Conservation (phyloP, 2,113 vertebrate species). For the Oncorhynchus tshawytscha region DNA sequence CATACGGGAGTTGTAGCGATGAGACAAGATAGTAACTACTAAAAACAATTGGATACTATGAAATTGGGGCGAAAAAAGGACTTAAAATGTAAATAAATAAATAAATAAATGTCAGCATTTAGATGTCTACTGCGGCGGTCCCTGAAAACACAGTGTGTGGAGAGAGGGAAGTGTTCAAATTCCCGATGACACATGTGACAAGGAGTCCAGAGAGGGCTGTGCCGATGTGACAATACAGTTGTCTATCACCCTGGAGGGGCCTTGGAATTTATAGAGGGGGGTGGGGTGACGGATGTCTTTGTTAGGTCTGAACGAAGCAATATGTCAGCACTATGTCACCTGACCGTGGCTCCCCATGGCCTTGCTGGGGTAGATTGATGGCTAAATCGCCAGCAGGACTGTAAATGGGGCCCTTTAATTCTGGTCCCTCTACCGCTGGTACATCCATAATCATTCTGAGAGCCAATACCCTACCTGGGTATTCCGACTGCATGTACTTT, state of each 20-base stretch:
- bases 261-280: constrained; percentile 50
- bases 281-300: constrained; percentile 42
- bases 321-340: constrained; percentile 61
- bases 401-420: constrained; percentile 62
- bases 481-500: constrained; percentile 37
- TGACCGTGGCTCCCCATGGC: constrained; percentile 49
- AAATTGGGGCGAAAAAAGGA: too few species aligned
- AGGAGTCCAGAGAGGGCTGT: background rate
- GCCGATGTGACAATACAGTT: constrained; percentile 35
- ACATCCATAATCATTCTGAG: constrained; percentile 60
- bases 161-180: constrained; percentile 34
- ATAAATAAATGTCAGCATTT: too few species aligned
- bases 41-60: too few species aligned
- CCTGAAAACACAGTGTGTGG: too few species aligned
- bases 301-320: constrained; percentile 40
- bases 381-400: constrained; percentile 57
- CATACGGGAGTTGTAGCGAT: too few species aligned
- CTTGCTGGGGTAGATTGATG: constrained; percentile 64
- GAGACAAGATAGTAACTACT: too few species aligned
- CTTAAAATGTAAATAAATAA: too few species aligned
- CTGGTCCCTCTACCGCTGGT: constrained; percentile 32
- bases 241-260: constrained; percentile 49
- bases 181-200: constrained; percentile 43
- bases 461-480: constrained; percentile 30
- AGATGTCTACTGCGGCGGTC: too few species aligned